Evolutionary conservation across 2,797 vertebrate genomes (phyloP).

Genomic region (Carduelis carduelis): DNA sequence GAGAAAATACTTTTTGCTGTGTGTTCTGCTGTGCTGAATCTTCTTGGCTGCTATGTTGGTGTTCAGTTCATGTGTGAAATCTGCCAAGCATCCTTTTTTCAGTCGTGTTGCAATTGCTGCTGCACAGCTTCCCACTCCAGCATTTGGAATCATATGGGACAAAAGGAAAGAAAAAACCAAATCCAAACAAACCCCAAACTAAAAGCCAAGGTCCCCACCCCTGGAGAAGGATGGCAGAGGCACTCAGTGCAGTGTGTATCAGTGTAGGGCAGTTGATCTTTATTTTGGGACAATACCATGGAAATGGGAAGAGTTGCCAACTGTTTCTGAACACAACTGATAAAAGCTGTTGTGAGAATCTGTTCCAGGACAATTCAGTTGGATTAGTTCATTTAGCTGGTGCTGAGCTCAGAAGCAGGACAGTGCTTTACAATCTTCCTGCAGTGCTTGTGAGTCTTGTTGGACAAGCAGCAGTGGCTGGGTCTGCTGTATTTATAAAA

Average conservation of each 20-base stretch:
- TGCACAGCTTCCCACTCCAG: neutral
- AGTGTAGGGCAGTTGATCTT: neutral
- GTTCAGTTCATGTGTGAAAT: neutral
- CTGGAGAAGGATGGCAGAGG: neutral
- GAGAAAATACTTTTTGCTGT: neutral
- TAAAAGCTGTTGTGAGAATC: slow-evolving; percentile 18
- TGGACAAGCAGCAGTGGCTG: neutral
- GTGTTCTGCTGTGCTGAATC: neutral
- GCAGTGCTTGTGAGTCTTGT: neutral
- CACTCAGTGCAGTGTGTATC: neutral
- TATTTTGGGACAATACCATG: neutral
- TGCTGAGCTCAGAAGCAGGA: neutral
- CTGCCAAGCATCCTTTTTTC: neutral
- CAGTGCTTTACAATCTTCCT: neutral
- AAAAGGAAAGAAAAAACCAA: neutral
- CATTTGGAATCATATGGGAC: neutral
- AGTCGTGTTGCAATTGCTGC: neutral
- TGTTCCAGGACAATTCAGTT: neutral
- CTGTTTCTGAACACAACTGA: neutral
- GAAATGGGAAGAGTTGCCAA: neutral
- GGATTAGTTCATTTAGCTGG: neutral
- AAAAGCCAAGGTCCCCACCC: neutral
- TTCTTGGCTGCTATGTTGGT: neutral
- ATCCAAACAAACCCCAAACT: neutral
- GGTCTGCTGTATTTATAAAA: neutral